Conservation (phyloP, 2,113 vertebrate species). For the Cynoglossus semilaevis region DNA sequence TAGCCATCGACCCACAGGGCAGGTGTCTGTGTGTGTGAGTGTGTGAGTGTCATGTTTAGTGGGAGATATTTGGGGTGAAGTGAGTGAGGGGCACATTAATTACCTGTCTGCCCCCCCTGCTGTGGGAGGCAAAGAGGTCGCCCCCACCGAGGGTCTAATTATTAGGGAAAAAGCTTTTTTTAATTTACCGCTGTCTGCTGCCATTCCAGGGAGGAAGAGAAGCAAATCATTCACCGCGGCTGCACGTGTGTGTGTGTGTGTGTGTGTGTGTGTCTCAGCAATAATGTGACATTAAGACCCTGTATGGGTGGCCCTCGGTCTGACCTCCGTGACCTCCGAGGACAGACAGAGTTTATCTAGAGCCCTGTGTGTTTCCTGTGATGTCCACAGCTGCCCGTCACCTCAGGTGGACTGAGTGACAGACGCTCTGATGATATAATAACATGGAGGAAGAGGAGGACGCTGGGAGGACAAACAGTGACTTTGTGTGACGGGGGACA, state of each 20-base stretch:
- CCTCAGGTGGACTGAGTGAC: slow-evolving; percentile 20
- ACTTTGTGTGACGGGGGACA: slow-evolving; percentile 4
- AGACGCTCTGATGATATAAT: slow-evolving; percentile 24
- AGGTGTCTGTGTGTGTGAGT: slow-evolving; percentile 28
- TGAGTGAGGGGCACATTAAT: slow-evolving; percentile 69
- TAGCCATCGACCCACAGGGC: slow-evolving; percentile 36
- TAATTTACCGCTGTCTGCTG: slow-evolving; percentile 73
- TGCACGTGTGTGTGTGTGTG: slow-evolving; percentile 1
- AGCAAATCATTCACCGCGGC: slow-evolving; percentile 42
- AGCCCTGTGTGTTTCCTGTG: slow-evolving; percentile 23
- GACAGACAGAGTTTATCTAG: slow-evolving; percentile 38
- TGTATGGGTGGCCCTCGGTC: slow-evolving; percentile 47
- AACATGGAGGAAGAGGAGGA: slow-evolving; percentile 1
- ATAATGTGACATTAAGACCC: slow-evolving; percentile 9
- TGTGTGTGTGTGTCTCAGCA: slow-evolving; percentile 1
- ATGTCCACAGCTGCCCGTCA: slow-evolving; percentile 45
- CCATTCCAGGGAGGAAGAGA: slow-evolving; percentile 66
- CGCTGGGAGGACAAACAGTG: slow-evolving; percentile 2
- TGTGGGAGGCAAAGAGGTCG: slow-evolving; percentile 68
- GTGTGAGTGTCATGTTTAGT: slow-evolving; percentile 38
- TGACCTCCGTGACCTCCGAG: slow-evolving; percentile 41
- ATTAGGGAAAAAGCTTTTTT: slow-evolving; percentile 73
- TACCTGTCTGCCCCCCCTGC: slow-evolving; percentile 69
- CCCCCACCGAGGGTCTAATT: slow-evolving; percentile 71
- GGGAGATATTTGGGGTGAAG: slow-evolving; percentile 12